Evolutionary conservation across 2,797 vertebrate genomes (phyloP), one percentile per base, ranked within the genome.

Genomic region (Acomys russatus): DNA sequence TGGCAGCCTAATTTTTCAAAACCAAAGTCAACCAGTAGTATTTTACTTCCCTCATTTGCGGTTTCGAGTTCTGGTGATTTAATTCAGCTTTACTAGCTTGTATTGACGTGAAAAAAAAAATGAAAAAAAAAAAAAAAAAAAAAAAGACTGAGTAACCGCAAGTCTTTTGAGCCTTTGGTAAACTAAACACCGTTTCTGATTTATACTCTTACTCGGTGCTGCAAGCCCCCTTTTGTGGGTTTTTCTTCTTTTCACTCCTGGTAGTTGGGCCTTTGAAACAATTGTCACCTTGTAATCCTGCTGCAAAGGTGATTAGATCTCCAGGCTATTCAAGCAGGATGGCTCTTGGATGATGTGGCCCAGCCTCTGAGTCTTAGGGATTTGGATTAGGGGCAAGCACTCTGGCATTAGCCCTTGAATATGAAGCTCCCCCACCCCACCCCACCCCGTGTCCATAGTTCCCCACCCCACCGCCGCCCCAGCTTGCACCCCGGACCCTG

Each of bases 121-220:
- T 51, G 89, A 44, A 44, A 44, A 56, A 56, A 63, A 70, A 61
- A 77, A 54, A 64, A 44, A 64, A 77, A 15, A 51, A 87, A 54
- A 83, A 54, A 71, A 70, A 61, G n/a, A 20, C 64, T 73, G 54
- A 80, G 54, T 12, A 61, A 33, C 56, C 23, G 3, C 84, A 9
- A 68, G 44, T 78, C 92, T 96, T 78, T 59, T 83, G 85, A 90
- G 82, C 35, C 64, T 56, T 51, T 68, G 3, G 66, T 74, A 79
- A 97, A 93, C 77, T 56, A 28, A 86, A 92, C 80, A 49, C 56
- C n/a, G 4, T 94, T 89, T 83, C 77, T 74, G 54, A 59, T 83
- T 73, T 86, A 0, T n/a, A 3, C 28, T 92, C 61, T 59, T 30
- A 56, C 56, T 77, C 80, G 7, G 33, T 30, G 90, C 56, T 63